A percentile compares a stretch with the other conserved stretches of the same genome.
phyloP scores from a whole-genome alignment of 2,113 vertebrate genomes.

The Plotosus lineatus region DNA sequence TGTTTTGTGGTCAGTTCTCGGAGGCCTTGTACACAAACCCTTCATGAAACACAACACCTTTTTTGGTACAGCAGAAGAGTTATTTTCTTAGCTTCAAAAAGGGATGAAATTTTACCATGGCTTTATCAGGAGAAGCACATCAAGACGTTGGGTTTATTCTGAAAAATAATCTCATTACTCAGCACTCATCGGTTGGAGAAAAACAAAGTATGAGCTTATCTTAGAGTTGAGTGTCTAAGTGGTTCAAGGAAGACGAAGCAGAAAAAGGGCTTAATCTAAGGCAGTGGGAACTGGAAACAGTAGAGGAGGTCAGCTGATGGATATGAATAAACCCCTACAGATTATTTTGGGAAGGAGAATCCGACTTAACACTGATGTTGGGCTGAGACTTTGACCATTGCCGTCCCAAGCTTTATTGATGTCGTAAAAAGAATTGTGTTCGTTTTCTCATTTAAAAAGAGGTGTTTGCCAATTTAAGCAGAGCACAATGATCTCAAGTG shows the following conservation, averaged over 20 bases:
- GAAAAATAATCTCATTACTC: conserved; percentile 26
- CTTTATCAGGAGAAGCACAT: conserved; percentile 41
- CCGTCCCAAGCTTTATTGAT: conserved; percentile 27
- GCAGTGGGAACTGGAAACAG: background rate
- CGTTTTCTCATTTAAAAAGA: conserved; percentile 13
- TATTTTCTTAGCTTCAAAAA: conserved; percentile 34
- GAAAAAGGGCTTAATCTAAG: conserved; percentile 26
- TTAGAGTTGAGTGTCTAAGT: conserved; percentile 44
- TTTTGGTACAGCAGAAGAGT: conserved; percentile 26
- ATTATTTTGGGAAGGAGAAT: background rate
- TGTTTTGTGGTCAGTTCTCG: conserved; percentile 41
- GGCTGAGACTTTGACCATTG: conserved; percentile 10
- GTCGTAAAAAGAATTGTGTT: conserved; percentile 16
- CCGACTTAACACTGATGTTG: background rate
- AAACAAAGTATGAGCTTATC: conserved; percentile 45
- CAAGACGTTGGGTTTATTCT: conserved; percentile 43
- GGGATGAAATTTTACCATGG: conserved; percentile 28
- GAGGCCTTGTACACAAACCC: conserved; percentile 39
- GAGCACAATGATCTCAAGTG: conserved; percentile 32
- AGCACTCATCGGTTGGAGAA: conserved; percentile 30
- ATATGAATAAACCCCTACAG: background rate
- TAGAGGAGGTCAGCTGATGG: background rate
- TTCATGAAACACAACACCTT: conserved; percentile 15
- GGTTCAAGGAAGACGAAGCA: background rate
- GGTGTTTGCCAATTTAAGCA: conserved; percentile 2